Evolutionary conservation across 1,140 invertebrate genomes (phyloP).

Genomic region (Cyrtorhinus lividipennis): DNA sequence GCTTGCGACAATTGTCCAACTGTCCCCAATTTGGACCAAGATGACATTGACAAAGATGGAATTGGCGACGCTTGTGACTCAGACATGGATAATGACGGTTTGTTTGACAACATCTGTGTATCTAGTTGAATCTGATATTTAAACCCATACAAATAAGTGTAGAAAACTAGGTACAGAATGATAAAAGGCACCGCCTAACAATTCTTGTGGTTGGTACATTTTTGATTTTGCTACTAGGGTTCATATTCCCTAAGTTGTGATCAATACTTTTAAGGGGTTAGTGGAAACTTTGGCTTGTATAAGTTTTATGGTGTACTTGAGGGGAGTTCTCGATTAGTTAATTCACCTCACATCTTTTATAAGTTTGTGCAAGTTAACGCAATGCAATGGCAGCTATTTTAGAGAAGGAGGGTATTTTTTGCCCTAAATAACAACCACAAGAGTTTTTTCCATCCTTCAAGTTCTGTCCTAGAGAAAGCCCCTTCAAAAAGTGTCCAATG

Average conservation of each 20-base stretch:
- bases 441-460: no score
- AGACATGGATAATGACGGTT: constrained; percentile 77
- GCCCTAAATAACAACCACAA: no score
- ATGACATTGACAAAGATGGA: constrained; percentile 64
- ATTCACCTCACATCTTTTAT: no score
- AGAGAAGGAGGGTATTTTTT: no score
- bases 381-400: background rate
- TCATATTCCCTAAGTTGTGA: background rate
- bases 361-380: no score
- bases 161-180: no score
- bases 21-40: constrained; percentile 66
- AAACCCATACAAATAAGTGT: background rate
- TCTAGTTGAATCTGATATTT: background rate
- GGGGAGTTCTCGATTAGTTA: no score
- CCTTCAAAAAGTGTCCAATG: no score
- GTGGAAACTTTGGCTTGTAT: background rate
- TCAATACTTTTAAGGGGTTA: background rate
- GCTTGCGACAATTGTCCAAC: constrained; percentile 88
- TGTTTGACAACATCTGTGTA: background rate
- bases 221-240: background rate
- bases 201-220: no score
- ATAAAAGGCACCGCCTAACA: no score
- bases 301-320: background rate
- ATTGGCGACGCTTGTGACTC: constrained; percentile 71
- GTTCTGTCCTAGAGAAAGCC: no score